Base-by-base conservation (phyloP, 53 echinoderm and acorn worm genomes). In the Actinopyga echinites region DNA sequence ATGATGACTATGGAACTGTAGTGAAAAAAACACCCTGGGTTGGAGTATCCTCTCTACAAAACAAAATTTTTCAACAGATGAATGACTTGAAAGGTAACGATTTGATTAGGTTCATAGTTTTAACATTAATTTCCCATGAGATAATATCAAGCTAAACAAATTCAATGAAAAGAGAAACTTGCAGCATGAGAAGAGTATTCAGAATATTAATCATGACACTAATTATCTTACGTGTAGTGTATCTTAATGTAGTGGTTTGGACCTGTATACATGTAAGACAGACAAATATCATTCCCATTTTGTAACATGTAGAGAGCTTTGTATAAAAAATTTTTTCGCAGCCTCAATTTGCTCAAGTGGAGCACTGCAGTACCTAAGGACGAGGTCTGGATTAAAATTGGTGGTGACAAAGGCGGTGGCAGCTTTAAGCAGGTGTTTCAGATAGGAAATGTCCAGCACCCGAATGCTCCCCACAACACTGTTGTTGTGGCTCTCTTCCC, bases 341-440 rank as follows among this genome's bases (percentile, higher is more conserved):
- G 68, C 68, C 37, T 68, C 68, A 75, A 40, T 52, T 52, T 75
- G 11, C 36, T 69, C 32, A 69, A 33, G 34, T 75, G 53, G 43
- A 42, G 37, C 6, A 45, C 13, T 31, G 49, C 26, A 15, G 45
- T 75, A 22, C 25, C 49, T 8, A 43, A n/a, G 29, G 54, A 52
- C 5, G 75, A 75, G 23, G 31, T 75, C n/a, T 75, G 88, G 88
- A 61, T 88, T 4, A 83, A 88, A 36, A 74, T 88, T 21, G 88
- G 83, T 0, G 78, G 77, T 0, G 88, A 83, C 40, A 88, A 87
- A 53, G 79, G 77, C 4, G 83, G 83, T 30, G 88, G 88, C 8
- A 88, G 73, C 35, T 88, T 83, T 20, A 86, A 88, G 49, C 74
- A 60, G n/a, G 77, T 88, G 74, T n/a, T 83, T 17, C 88, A 88